Evolutionary conservation across 2,888 invertebrate genomes (phyloP).

Genomic region (Drosophila lacicola): DNA sequence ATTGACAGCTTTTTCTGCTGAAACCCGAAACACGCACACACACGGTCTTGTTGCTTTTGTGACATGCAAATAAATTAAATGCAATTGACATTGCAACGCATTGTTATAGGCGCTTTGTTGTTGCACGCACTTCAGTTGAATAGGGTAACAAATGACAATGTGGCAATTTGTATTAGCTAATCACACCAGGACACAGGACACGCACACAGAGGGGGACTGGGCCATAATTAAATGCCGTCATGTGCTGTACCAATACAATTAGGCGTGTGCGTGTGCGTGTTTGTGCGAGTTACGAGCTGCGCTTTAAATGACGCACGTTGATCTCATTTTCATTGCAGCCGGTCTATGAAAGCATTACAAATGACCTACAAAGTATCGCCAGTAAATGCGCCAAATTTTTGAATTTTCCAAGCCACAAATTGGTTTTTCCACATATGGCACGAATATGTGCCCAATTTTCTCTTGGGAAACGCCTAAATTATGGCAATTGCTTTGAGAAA

Average conservation of each 20-base stretch:
- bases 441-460: conserved; percentile 49
- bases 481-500: conserved; percentile 56
- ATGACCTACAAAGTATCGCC: conserved; percentile 39
- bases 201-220: conserved; percentile 2
- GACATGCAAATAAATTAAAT: conserved; percentile 70
- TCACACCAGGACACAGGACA: conserved; percentile 55
- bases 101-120: conserved; percentile 25
- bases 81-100: conserved; percentile 41
- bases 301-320: conserved; percentile 58
- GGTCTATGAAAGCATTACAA: conserved; percentile 40
- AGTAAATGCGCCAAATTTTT: conserved; percentile 61
- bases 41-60: conserved; percentile 11
- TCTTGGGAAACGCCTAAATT: conserved; percentile 69
- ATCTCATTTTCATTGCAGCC: conserved; percentile 40
- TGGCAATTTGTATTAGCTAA: conserved; percentile 72
- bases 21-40: conserved; percentile 46
- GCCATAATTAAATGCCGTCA: conserved; percentile 66
- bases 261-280: conserved; percentile 29
- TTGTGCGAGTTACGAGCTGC: conserved; percentile 6
- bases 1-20: conserved; percentile 51
- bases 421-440: conserved; percentile 16
- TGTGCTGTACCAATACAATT: conserved; percentile 72
- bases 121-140: conserved; percentile 15
- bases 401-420: conserved; percentile 63
- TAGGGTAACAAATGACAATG: conserved; percentile 64